phyloP scores from a whole-genome alignment of 2,797 vertebrate genomes.

The Gallirallus australis region DNA sequence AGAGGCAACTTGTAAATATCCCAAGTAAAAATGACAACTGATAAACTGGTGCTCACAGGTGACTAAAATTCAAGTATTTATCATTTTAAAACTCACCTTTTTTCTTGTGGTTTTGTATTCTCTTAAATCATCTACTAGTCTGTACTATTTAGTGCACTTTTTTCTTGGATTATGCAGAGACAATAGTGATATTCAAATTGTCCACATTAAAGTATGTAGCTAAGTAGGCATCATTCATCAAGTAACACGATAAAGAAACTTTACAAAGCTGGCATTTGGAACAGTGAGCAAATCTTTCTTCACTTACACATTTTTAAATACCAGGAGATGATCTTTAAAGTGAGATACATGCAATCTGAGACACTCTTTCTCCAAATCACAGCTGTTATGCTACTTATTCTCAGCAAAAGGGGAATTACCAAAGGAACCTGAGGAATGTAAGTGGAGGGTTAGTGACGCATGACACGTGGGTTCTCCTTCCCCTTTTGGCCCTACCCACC shows the following conservation, averaged over 20 bases:
- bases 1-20: background rate
- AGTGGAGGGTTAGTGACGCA: background rate
- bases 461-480: background rate
- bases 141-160: background rate
- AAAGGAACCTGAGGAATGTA: background rate
- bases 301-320: background rate
- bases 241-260: background rate
- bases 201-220: background rate
- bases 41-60: background rate
- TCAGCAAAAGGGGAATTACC: background rate
- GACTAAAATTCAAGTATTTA: background rate
- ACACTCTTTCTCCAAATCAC: background rate
- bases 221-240: background rate
- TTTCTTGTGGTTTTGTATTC: background rate
- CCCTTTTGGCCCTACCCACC: background rate
- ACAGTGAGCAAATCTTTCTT: background rate
- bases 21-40: background rate
- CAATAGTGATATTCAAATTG: background rate
- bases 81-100: background rate
- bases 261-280: background rate
- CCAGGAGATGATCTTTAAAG: background rate
- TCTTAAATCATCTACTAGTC: background rate
- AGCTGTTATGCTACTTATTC: background rate
- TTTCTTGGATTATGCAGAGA: background rate
- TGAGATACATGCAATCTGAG: background rate